Conservation (phyloP, 2,888 invertebrate genomes). For the Hirtodrosophila histrioides region DNA sequence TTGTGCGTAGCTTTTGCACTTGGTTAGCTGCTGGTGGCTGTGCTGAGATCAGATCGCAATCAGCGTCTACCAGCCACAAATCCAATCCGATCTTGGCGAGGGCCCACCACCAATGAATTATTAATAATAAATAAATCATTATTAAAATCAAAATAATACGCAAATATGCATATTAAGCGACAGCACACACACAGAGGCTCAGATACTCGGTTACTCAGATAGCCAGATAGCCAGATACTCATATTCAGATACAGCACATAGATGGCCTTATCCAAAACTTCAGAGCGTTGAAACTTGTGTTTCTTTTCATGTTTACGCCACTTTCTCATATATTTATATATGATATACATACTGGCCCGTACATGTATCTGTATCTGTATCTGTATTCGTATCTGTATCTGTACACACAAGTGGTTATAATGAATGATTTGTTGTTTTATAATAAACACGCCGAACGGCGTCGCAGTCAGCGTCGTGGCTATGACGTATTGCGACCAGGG, state of each 20-base stretch:
- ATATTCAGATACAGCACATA: slow-evolving; percentile 32
- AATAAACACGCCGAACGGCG: slow-evolving; percentile 81
- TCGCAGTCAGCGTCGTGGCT: slow-evolving; percentile 50
- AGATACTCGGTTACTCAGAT: slow-evolving; percentile 18
- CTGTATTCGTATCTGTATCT: slow-evolving; percentile 25
- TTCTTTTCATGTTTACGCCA: slow-evolving; percentile 79
- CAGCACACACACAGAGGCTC: slow-evolving; percentile 36
- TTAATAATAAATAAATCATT: slow-evolving; percentile 84
- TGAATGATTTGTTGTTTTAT: slow-evolving; percentile 83
- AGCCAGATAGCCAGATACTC: slow-evolving; percentile 19
- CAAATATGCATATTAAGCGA: slow-evolving; percentile 79
- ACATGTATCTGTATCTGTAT: slow-evolving; percentile 1
- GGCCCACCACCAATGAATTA: slow-evolving; percentile 82
- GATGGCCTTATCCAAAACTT: slow-evolving; percentile 39
- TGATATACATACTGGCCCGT: slow-evolving; percentile 4
- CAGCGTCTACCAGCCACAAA: slow-evolving; percentile 33
- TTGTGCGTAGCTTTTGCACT: slow-evolving; percentile 63
- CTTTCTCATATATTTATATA: slow-evolving; percentile 64
- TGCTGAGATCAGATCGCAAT: slow-evolving; percentile 71
- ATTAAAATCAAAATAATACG: slow-evolving; percentile 83
- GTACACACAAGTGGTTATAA: slow-evolving; percentile 78
- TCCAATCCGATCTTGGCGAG: slow-evolving; percentile 53
- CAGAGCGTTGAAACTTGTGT: slow-evolving; percentile 61
- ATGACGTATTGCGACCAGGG: slow-evolving; percentile 65
- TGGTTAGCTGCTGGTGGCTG: slow-evolving; percentile 25